Conservation (phyloP, 2,888 invertebrate genomes). For the Hirtodrosophila duncani region DNA sequence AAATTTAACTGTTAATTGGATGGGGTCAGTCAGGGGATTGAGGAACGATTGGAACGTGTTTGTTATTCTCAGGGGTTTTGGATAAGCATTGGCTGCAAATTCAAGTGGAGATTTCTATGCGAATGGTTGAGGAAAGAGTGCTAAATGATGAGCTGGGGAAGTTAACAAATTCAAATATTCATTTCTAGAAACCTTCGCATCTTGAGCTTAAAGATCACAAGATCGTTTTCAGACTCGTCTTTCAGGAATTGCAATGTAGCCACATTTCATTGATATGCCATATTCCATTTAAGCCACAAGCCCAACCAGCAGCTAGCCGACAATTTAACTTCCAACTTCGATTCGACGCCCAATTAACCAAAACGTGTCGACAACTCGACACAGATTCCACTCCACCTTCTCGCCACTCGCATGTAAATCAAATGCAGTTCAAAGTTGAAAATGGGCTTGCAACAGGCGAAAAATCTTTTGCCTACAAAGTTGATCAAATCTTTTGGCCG, state of each 20-base stretch:
- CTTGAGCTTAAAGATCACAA: no score
- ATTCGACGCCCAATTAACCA: conserved; percentile 56
- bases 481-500: conserved; percentile 51
- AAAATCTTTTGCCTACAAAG: conserved; percentile 53
- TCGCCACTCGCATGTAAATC: conserved; percentile 55
- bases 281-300: no score
- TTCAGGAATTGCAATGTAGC: no score
- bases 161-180: no score
- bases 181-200: no score
- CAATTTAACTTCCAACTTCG: conserved; percentile 31
- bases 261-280: no score
- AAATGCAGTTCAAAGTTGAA: conserved; percentile 65
- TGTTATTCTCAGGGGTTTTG: conserved; percentile 1
- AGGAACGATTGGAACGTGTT: neutral
- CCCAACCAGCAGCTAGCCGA: conserved; percentile 24
- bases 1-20: conserved; percentile 30
- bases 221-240: no score
- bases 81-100: no score
- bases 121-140: no score
- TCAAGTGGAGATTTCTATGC: no score
- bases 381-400: conserved; percentile 12
- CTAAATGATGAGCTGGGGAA: no score
- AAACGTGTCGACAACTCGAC: conserved; percentile 55
- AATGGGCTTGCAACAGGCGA: conserved; percentile 43
- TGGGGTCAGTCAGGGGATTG: conserved; percentile 5